Evolutionary conservation across 2,888 invertebrate genomes (phyloP).

Genomic region (Crocallis elinguaria): DNA sequence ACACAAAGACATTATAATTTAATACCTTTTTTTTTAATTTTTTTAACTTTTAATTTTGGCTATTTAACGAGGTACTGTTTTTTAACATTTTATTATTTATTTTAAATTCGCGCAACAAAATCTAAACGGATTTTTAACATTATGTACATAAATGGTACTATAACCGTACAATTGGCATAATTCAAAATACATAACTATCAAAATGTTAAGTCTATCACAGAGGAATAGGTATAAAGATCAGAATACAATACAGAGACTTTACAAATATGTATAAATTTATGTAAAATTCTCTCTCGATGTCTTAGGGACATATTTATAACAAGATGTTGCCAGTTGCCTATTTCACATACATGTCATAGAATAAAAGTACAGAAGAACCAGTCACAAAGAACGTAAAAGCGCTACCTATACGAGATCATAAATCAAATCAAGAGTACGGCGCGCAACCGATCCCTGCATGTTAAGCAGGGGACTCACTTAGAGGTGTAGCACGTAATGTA

Average conservation of each 20-base stretch:
- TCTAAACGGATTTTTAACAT: too few species aligned
- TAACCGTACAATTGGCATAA: constrained; percentile 28
- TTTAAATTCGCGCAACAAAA: background rate
- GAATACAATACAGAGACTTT: constrained; percentile 6
- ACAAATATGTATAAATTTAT: constrained; percentile 21
- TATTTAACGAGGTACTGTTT: background rate
- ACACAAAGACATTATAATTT: too few species aligned
- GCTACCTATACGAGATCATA: too few species aligned
- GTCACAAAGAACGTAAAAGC: too few species aligned
- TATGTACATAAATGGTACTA: background rate
- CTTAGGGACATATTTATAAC: too few species aligned
- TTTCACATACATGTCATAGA: too few species aligned
- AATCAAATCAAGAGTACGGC: too few species aligned
- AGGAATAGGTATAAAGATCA: constrained; percentile 22
- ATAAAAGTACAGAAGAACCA: too few species aligned
- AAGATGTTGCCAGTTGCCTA: too few species aligned
- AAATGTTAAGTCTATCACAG: constrained; percentile 48
- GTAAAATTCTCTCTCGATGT: constrained; percentile 20
- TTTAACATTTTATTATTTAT: background rate
- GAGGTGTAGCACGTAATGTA: too few species aligned
- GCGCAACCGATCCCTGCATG: too few species aligned
- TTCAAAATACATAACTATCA: constrained; percentile 22
- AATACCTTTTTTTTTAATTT: background rate
- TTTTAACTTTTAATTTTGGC: background rate
- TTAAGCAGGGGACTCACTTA: too few species aligned